Conservation (phyloP, 2,113 vertebrate species). For the Chaenocephalus aceratus region DNA sequence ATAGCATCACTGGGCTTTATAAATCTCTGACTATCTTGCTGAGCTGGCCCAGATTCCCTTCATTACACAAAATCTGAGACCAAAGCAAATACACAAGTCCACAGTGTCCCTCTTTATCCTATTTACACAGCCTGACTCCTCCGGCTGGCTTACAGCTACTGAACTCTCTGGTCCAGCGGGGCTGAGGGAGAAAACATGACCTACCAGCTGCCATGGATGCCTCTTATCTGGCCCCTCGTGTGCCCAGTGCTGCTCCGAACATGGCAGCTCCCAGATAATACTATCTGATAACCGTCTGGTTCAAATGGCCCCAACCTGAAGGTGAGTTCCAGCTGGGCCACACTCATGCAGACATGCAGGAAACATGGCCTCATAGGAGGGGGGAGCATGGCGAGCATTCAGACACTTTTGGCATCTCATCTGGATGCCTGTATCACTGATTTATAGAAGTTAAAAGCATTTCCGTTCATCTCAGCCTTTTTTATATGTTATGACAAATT, state of each 20-base stretch:
- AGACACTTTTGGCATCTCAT: constrained; percentile 18
- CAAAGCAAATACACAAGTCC: constrained; percentile 52
- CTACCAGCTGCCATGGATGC: constrained; percentile 53
- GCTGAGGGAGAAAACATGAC: constrained; percentile 57
- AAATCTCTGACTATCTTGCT: constrained; percentile 16
- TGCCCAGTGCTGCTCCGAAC: constrained; percentile 56
- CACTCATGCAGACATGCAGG: constrained; percentile 38
- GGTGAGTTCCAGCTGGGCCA: constrained; percentile 43
- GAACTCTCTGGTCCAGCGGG: constrained; percentile 48
- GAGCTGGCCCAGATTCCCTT: constrained; percentile 22
- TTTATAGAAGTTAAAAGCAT: constrained; percentile 9
- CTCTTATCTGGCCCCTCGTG: constrained; percentile 68
- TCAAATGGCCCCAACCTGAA: constrained; percentile 52
- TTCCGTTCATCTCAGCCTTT: not conserved
- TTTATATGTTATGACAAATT: not conserved
- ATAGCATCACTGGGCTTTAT: constrained; percentile 7
- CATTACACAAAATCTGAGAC: constrained; percentile 37
- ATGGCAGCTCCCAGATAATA: constrained; percentile 62
- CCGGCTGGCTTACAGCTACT: constrained; percentile 34
- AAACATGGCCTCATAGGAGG: constrained; percentile 27
- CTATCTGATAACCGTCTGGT: constrained; percentile 59
- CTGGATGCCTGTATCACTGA: constrained; percentile 10
- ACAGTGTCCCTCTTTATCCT: constrained; percentile 43
- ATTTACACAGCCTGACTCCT: constrained; percentile 59
- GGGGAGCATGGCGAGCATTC: constrained; percentile 17